These are phyloP conservation scores for Rynchops niger DNA, from an alignment of 2,113 vertebrate species.

Conservation along the genomic window DNA sequence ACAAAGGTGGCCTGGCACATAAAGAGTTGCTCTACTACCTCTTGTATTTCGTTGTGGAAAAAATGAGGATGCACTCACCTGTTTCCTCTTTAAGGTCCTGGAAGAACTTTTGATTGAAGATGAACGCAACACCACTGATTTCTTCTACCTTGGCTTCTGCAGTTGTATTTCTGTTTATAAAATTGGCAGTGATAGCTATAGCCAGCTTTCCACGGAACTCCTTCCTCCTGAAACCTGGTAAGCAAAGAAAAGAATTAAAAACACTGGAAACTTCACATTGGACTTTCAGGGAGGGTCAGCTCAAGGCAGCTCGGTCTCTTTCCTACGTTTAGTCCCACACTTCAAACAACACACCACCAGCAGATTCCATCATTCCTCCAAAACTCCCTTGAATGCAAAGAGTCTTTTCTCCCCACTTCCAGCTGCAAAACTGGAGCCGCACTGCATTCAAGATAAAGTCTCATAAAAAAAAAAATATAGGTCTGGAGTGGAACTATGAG, in stretches of 20 bases:
- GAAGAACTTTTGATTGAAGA: constrained; percentile 99
- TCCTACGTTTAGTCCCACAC: not conserved
- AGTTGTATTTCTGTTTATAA: constrained; percentile 95
- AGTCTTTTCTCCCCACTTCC: not conserved
- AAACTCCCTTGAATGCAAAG: not conserved
- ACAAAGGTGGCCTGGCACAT: not conserved
- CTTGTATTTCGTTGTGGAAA: not conserved
- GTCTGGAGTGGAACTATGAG: not conserved
- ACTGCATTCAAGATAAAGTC: not conserved
- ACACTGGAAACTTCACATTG: not conserved
- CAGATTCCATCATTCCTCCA: not conserved
- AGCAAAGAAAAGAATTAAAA: not conserved
- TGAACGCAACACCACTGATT: constrained; percentile 98
- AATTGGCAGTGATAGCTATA: constrained; percentile 98
- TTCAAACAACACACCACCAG: not conserved
- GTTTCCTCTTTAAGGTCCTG: constrained; percentile 95
- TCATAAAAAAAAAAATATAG: not conserved
- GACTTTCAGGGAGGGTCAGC: not conserved
- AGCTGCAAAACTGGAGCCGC: not conserved
- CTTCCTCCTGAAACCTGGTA: constrained; percentile 91
- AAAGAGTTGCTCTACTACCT: not conserved
- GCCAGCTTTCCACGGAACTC: constrained; percentile 97
- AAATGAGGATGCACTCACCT: constrained; percentile 73
- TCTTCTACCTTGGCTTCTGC: constrained; percentile 97
- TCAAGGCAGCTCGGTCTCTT: not conserved